Base-by-base conservation (phyloP, 92 coral and sea anemone species). In the Porites rus region DNA sequence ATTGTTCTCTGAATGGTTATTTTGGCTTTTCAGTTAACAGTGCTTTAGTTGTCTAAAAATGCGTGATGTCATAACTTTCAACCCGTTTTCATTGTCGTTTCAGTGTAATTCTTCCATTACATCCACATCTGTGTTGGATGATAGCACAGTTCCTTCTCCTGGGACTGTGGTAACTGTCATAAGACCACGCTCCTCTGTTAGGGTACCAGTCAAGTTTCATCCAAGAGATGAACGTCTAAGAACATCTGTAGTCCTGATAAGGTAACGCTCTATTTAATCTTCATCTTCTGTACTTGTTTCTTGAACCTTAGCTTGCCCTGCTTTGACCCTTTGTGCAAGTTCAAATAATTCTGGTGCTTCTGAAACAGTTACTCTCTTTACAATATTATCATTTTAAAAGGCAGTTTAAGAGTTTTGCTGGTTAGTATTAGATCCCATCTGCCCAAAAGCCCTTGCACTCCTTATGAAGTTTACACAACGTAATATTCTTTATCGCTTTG, bases 141-240 rank as follows among this genome's bases (percentile, higher is more conserved):
- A 19, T 9, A 74, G 59, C n/a, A 18, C 59, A 69, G 18, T 68
- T 10, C 69, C 51, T 21, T 90, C 94, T 11, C 83, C 89, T 72
- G 92, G 91, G 51, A 89, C 96, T 25, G 64, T 90, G 62, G 92
- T 94, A 50, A 85, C 95, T 52, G 71, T 97, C n/a, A 80, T 97
- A 79, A 88, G 83, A 64, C 98, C 99, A 2, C 97, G 99, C 66
- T 85, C 98, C n/a, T 86, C 75, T 74, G 87, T 90, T 24, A 94
- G 77, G 60, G 79, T 97, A n/a, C 94, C 96, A 10, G 81, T 97
- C 50, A 94, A 92, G 87, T 97, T 97, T 87, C 83, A 92, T 74
- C 99, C 99, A 6, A 84, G 87, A 53, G 96, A 97, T 64, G 99
- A 95, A 77, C 90, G 92, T 24, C 94, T 88, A 46, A 91, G 90